Evolutionary conservation across 2,113 vertebrate species (phyloP).

Genomic region (Antechinus stuartii): DNA sequence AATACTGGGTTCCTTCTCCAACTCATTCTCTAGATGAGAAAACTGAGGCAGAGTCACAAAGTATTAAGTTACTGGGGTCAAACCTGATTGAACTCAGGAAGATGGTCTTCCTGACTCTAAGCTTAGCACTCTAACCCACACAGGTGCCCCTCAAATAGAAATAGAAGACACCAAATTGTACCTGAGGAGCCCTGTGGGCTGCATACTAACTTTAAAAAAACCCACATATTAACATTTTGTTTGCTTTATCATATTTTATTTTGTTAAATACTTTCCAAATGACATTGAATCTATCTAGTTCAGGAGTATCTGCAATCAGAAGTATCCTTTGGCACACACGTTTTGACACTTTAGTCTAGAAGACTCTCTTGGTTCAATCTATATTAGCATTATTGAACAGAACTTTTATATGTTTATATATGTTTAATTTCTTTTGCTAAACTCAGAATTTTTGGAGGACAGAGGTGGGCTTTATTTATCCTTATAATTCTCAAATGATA

Average conservation of each 20-base stretch:
- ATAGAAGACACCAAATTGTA: neutral
- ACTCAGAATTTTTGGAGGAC: neutral
- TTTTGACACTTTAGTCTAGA: neutral
- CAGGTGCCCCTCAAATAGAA: neutral
- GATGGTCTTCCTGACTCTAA: neutral
- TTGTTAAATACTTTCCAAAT: neutral
- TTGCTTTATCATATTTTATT: neutral
- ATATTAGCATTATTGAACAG: neutral
- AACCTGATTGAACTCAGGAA: neutral
- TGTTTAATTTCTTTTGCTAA: neutral
- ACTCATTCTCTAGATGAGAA: neutral
- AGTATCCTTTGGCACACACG: neutral
- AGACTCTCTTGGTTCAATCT: neutral
- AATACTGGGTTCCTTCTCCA: neutral
- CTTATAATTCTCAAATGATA: neutral
- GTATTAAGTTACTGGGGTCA: neutral
- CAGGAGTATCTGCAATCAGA: neutral
- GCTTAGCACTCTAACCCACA: neutral
- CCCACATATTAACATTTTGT: neutral
- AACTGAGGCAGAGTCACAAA: neutral
- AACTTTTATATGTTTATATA: neutral
- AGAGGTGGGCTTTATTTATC: neutral
- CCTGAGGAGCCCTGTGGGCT: neutral
- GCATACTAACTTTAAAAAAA: neutral
- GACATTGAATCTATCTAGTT: neutral